Evolutionary conservation across 2,888 invertebrate genomes (phyloP), one percentile per base, ranked within the genome.

Genomic region (Drosophila flavopinicola): DNA sequence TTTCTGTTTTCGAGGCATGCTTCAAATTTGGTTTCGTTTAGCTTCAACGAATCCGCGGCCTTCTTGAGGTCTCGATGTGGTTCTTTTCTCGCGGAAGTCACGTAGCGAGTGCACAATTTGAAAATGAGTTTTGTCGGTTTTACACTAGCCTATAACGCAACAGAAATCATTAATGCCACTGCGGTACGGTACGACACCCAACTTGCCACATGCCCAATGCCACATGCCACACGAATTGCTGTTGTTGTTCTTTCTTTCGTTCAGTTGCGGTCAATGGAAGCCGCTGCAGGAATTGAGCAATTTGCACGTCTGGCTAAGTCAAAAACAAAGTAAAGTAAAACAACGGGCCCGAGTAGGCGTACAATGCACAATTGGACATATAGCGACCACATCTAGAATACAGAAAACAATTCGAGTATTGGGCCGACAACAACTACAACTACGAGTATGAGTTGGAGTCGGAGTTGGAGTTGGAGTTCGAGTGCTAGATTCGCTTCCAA

Each of bases 51-150:
- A 29, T 38, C 41, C 35, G 10, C n/a, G 32, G 15, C 15, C 48
- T 20, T n/a, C n/a, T 30, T 37, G 38, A 44, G 9, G 38, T 47
- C 42, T 44, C 37, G 41, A 42, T 66, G 20, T 20, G 20, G 20
- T 52, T 67, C 67, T 70, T 76, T 75, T 77, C 63, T 61, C 66
- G 82, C 76, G 84, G 84, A 85, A 85, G 88, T 85, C 84, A 85
- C 84, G 84, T 85, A 80, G 74, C 71, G 66, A 66, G 42, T 60
- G 85, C 83, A 71, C 83, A 78, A 86, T 85, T 87, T 85, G 77
- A 78, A 85, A 84, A 84, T 84, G 79, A 78, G 85, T 87, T 84
- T 84, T 83, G 83, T 80, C 85, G 85, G 85, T 87, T 86, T 86
- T 85, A 82, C 85, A 85, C 85, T 61, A 57, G 47, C 63, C 60